phyloP scores from a whole-genome alignment of 2,888 invertebrate species.

The Tupiocoris notatus region DNA sequence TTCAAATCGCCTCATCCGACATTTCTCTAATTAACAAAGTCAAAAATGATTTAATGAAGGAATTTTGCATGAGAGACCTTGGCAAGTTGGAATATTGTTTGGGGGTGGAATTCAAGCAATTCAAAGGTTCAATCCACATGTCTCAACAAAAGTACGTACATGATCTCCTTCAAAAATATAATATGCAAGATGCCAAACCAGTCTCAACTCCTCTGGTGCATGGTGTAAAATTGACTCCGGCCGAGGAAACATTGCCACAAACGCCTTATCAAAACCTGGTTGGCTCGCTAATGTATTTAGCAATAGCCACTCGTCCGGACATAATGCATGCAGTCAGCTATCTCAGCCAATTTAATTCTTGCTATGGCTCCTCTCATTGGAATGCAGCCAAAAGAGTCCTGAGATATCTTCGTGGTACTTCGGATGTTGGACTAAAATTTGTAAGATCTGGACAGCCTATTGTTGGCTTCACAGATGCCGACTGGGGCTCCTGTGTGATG shows the following conservation, averaged over 20 bases:
- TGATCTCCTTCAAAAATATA: conserved; percentile 29
- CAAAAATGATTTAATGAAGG: conserved; percentile 11
- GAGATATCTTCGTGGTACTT: conserved; percentile 38
- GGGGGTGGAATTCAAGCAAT: conserved; percentile 18
- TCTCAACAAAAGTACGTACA: conserved; percentile 38
- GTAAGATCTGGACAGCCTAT: conserved; percentile 15
- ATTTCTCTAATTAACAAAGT: neutral
- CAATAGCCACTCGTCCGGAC: conserved; percentile 36
- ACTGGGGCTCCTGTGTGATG: conserved; percentile 29
- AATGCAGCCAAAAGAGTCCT: conserved; percentile 47
- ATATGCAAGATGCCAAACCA: conserved; percentile 36
- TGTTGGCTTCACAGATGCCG: conserved; percentile 28
- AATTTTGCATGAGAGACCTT: conserved; percentile 37
- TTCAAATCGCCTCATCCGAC: neutral
- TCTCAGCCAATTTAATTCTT: conserved; percentile 26
- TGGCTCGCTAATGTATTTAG: conserved; percentile 34
- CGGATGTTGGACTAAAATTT: conserved; percentile 26
- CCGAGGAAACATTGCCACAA: conserved; percentile 9
- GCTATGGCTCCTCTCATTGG: conserved; percentile 23
- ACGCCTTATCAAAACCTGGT: conserved; percentile 24
- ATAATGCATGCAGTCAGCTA: conserved; percentile 28
- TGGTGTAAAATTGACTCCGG: conserved; percentile 22
- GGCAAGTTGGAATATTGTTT: conserved; percentile 28
- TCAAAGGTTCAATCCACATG: neutral
- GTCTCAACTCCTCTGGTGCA: conserved; percentile 32